Conservation (phyloP, 1,140 invertebrate genomes). For the Platorchestia sp. region DNA sequence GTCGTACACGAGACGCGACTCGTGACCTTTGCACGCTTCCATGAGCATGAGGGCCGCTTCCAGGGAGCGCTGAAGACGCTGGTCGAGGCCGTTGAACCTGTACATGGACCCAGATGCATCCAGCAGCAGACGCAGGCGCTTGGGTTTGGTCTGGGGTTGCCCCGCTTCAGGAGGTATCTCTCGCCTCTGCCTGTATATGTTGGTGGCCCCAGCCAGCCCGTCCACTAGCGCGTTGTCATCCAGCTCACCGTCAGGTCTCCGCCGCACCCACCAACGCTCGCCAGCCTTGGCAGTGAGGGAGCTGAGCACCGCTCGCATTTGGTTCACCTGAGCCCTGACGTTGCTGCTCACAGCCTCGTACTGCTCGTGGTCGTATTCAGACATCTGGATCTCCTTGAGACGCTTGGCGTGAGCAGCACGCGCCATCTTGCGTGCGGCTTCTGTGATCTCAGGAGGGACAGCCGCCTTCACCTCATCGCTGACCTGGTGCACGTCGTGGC, state of each 20-base stretch:
- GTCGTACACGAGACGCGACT: slow-evolving; percentile 92
- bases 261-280: slow-evolving; percentile 91
- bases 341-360: slow-evolving; percentile 86
- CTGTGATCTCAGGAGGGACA: slow-evolving; percentile 89
- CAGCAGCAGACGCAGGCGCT: slow-evolving; percentile 87
- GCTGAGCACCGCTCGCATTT: slow-evolving; percentile 76
- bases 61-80: slow-evolving; percentile 89
- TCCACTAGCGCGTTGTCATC: slow-evolving; percentile 97
- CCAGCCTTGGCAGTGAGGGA: slow-evolving; percentile 91
- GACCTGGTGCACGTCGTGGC: slow-evolving; percentile 81
- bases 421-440: slow-evolving; percentile 93
- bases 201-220: slow-evolving; percentile 91
- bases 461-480: slow-evolving; percentile 91
- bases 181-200: slow-evolving; percentile 86
- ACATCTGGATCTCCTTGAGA: slow-evolving; percentile 94
- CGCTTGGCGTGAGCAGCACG: slow-evolving; percentile 89
- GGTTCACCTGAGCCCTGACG: slow-evolving; percentile 77
- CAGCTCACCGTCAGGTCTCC: slow-evolving; percentile 94
- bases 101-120: slow-evolving; percentile 98
- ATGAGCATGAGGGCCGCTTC: slow-evolving; percentile 94
- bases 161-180: slow-evolving; percentile 90
- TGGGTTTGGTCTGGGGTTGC: slow-evolving; percentile 87
- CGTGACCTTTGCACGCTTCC: slow-evolving; percentile 92
- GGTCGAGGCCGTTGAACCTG: slow-evolving; percentile 94
- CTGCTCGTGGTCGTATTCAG: slow-evolving; percentile 89